Conservation (phyloP, 2,888 invertebrate genomes). For the Tachina grossa region DNA sequence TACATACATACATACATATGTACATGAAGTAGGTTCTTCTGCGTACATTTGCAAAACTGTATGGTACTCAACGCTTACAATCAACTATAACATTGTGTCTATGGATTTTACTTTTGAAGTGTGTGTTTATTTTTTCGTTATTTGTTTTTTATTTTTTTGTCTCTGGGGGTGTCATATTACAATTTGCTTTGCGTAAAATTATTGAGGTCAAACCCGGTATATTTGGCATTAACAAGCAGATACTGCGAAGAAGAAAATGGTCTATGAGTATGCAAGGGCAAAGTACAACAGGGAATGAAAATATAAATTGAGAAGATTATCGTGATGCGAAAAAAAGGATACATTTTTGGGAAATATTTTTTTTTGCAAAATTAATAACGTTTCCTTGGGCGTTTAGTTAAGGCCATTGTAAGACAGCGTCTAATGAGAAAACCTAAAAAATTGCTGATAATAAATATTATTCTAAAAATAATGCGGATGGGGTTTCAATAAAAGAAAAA, state of each 20-base stretch:
- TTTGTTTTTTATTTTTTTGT: not conserved
- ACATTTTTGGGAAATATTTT: conserved; percentile 34
- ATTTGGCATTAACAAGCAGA: conserved; percentile 31
- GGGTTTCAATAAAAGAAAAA: not conserved
- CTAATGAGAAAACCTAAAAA: not conserved
- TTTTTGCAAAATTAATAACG: conserved; percentile 14
- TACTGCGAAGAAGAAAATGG: not conserved
- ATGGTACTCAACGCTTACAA: not conserved
- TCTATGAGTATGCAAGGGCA: not conserved
- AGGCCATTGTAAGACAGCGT: not conserved
- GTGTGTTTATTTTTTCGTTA: conserved; percentile 17
- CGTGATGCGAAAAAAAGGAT: conserved; percentile 18
- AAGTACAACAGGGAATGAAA: conserved; percentile 31
- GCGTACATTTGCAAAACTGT: not conserved
- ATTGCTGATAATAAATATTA: not conserved
- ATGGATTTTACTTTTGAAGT: not conserved
- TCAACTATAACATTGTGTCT: not conserved
- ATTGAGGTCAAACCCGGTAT: conserved; percentile 64
- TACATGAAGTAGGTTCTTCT: conserved; percentile 4
- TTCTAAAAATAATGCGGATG: not conserved
- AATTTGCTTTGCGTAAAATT: conserved; percentile 68
- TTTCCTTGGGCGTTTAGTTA: not conserved
- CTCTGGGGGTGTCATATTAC: conserved; percentile 67
- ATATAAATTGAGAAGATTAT: conserved; percentile 48
- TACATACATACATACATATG: too few species aligned